phyloP scores from a whole-genome alignment of 2,113 vertebrate species.

The Dasyurus viverrinus region DNA sequence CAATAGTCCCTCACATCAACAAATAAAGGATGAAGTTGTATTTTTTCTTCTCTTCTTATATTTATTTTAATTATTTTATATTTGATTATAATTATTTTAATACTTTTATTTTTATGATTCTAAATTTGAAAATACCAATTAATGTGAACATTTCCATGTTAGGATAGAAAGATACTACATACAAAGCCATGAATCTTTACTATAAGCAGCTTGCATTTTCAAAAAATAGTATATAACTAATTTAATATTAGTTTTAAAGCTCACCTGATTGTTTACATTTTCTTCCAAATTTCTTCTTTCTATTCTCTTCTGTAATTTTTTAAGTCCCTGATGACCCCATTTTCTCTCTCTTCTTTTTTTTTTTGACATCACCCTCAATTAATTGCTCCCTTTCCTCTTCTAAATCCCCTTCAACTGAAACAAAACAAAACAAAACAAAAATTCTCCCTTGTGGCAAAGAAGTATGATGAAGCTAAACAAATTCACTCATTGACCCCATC shows the following conservation, averaged over 20 bases:
- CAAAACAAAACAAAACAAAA: background rate
- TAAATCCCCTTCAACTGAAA: background rate
- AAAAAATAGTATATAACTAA: background rate
- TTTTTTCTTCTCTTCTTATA: background rate
- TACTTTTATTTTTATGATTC: background rate
- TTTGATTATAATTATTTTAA: background rate
- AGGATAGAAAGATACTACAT: background rate
- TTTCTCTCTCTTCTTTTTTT: background rate
- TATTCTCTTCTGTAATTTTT: background rate
- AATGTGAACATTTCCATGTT: background rate
- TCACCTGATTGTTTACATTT: background rate
- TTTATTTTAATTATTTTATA: background rate
- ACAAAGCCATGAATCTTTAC: background rate
- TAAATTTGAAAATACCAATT: background rate
- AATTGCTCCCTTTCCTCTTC: background rate
- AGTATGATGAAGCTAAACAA: background rate
- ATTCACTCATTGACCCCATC: background rate
- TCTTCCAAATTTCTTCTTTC: background rate
- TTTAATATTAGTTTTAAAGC: background rate
- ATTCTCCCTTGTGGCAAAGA: background rate
- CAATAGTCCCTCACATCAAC: background rate
- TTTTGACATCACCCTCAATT: background rate
- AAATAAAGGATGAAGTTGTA: background rate
- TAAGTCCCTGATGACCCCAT: background rate
- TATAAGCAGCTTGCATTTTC: background rate